A percentile compares a stretch with the other conserved stretches of the same genome.
These are phyloP conservation scores for Sycophaga agraensis DNA, from an alignment of 1,140 invertebrate genomes.

Conservation along the genomic window DNA sequence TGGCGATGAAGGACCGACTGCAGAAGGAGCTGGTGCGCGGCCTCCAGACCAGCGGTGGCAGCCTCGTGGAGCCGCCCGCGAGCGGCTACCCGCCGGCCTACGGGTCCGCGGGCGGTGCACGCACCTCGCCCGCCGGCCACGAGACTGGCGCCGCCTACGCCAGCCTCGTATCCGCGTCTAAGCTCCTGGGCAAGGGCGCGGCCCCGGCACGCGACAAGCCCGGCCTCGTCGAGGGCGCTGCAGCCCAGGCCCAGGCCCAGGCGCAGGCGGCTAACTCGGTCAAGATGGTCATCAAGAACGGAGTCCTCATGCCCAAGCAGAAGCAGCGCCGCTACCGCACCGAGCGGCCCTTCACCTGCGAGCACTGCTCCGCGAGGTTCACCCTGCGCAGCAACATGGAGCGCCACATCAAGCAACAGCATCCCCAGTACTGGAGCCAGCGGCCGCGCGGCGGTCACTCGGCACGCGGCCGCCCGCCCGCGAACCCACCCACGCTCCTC, in stretches of 20 bases:
- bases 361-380: slow-evolving; percentile 85
- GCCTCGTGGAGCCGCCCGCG: slow-evolving; percentile 61
- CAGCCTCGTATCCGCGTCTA: background rate
- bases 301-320: slow-evolving; percentile 84
- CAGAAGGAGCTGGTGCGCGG: slow-evolving; percentile 68
- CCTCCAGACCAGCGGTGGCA: slow-evolving; percentile 67
- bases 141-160: slow-evolving; percentile 24
- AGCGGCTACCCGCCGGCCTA: slow-evolving; percentile 36
- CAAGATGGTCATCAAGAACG: slow-evolving; percentile 88
- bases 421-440: slow-evolving; percentile 84
- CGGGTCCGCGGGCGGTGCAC: slow-evolving; percentile 34
- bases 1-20: slow-evolving; percentile 66
- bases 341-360: slow-evolving; percentile 87
- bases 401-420: slow-evolving; percentile 89
- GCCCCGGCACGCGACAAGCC: background rate
- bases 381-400: slow-evolving; percentile 92
- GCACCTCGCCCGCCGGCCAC: slow-evolving; percentile 21
- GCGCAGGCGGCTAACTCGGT: slow-evolving; percentile 73
- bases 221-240: background rate
- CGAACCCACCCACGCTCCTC: slow-evolving; percentile 41
- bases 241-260: too few relatives aligned
- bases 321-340: slow-evolving; percentile 88
- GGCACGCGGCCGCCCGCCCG: slow-evolving; percentile 56
- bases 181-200: slow-evolving; percentile 13
- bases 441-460: slow-evolving; percentile 63